Evolutionary conservation across 2,888 invertebrate species (phyloP), one percentile per base, ranked within the genome.

Genomic region (Xylocampa areola): DNA sequence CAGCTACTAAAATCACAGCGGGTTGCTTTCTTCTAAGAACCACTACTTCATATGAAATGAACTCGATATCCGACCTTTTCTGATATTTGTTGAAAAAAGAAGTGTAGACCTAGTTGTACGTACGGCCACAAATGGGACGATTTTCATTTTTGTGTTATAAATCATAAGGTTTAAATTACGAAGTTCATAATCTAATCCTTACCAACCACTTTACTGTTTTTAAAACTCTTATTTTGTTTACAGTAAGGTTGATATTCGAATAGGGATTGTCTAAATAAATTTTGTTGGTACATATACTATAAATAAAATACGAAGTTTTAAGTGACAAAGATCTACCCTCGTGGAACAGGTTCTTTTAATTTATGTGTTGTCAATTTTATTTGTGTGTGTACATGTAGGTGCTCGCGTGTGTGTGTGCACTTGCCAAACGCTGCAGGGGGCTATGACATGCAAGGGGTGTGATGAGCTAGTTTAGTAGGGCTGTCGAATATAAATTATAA

Each of bases 271-370:
- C 10, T 16, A 11, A 25, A 29, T 39, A 53, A 59, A 36, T 33
- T 49, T 69, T 51, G 68, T 51, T n/a, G 36, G 55, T 17, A 40
- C 36, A 11, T 45, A 41, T 45, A 41, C 55, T 72, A 76, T 76
- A 74, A 79, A 78, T 78, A 77, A 79, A 69, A 68, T 61, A 70
- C 70, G 47, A 61, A 73, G 67, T 74, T 70, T 66, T 70, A 72
- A 75, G 77, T 85, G 85, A 87, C 85, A 89, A 84, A 82, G 81
- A 82, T 81, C 84, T 85, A 88, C 85, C 90, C 89, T 86, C 77
- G 76, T 75, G 72, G 79, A 88, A 87, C 92, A 92, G 92, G 92
- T 92, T 89, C 82, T 88, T 89, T 86, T 87, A 91, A 92, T 92
- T 91, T 92, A 92, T 90, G 82, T 79, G 80, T 81, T 88, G 90